Base-by-base conservation (phyloP, 2,888 invertebrate genomes). In the Papilio protenor region DNA sequence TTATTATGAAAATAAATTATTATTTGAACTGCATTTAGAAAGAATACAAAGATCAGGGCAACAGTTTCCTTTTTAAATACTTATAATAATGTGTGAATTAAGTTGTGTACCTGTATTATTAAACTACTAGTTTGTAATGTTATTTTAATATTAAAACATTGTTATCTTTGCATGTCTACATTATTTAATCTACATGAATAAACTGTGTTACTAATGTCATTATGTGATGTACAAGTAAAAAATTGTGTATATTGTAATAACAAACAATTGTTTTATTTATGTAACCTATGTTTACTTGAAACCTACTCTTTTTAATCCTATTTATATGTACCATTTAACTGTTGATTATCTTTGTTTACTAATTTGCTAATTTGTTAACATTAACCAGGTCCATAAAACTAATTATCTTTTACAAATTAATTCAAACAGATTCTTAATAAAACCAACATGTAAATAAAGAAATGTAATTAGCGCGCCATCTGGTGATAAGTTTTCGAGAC, bases 1-100 rank as follows among this genome's bases (percentile, higher is more conserved):
- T 90, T 98, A 98, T 89, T 98, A 97, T 89, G 96, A 97, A 84
- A 98, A 98, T 90, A 98, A 98, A 93, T 92, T 98, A 87, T 93
- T 98, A 85, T 98, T 97, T 93, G 97, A 98, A 90, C 95, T 98
- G 88, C 98, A 98, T 91, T 93, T 97, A 88, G 97, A 98, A 86
- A 95, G 98, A 87, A 91, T 97, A 87, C 97, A 97, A 90, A 95
- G 98, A 92, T 92, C 91, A 87, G 95, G 94, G 59, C 94, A 95
- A 82, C 92, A 92, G 81, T 93, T 90, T 84, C 95, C 92, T 75
- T 94, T 92, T 90, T 93, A 87, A 83, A 83, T 80, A 79, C 59
- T 64, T 82, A 77, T 82, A 81, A 73, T 80, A 76, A 76, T 80
- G 77, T 84, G 82, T 81, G 83, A 84, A 77, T 80, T 88, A 86